phyloP scores from a whole-genome alignment of 2,113 vertebrate species.

The Thymallus thymallus region DNA sequence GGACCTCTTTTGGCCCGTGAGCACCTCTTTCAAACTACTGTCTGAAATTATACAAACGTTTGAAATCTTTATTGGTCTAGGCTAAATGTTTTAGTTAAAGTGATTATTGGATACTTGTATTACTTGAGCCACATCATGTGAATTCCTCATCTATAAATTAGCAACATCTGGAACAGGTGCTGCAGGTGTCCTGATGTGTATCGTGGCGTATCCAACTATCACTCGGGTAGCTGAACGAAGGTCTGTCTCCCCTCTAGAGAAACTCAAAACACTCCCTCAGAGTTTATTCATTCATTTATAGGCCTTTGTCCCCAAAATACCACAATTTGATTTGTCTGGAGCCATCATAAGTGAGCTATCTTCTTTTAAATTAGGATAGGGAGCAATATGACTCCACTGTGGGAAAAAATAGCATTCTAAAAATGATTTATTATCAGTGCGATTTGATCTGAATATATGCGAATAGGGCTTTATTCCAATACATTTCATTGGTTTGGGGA shows the following conservation, averaged over 20 bases:
- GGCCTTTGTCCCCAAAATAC: constrained; percentile 59
- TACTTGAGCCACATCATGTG: too few species aligned
- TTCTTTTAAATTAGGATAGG: constrained; percentile 70
- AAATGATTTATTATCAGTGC: constrained; percentile 64
- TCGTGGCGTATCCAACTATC: too few species aligned
- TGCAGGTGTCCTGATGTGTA: too few species aligned
- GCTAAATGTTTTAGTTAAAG: too few species aligned
- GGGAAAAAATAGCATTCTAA: constrained; percentile 62
- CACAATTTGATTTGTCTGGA: constrained; percentile 64
- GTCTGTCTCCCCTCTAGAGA: constrained; percentile 24
- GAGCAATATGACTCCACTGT: constrained; percentile 58
- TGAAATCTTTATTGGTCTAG: too few species aligned
- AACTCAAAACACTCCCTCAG: neutral
- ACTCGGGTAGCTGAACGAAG: constrained; percentile 3
- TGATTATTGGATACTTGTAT: too few species aligned
- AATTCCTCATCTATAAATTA: too few species aligned
- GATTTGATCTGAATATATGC: constrained; percentile 68
- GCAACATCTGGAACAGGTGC: too few species aligned
- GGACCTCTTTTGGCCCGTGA: too few species aligned
- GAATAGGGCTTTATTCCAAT: constrained; percentile 67
- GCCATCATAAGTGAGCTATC: constrained; percentile 69
- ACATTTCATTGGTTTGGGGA: constrained; percentile 57
- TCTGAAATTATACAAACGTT: too few species aligned
- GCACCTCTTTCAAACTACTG: too few species aligned
- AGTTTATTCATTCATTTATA: constrained; percentile 53